Evolutionary conservation across 2,888 invertebrate genomes (phyloP), one percentile per base, ranked within the genome.

Genomic region (Acrobasis suavella): DNA sequence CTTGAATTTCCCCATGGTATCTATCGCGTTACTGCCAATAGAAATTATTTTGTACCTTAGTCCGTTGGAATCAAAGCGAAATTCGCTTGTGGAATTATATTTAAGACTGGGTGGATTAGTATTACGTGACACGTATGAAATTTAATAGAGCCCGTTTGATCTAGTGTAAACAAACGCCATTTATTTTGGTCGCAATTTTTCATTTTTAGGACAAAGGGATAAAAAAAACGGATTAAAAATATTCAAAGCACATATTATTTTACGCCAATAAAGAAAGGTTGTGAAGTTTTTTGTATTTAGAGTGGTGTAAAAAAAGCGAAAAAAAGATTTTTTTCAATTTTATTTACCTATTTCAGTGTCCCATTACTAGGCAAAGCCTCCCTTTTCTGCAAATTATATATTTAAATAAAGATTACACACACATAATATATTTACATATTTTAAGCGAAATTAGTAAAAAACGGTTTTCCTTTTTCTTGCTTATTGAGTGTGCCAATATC

Each of bases 101-200:
- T 49, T 49, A 58, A 58, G 49, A 49, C 49, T 42, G 8, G 22
- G 49, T 58, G 46, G 15, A 58, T 58, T 58, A 3, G 22, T 58
- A 32, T 32, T 58, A 49, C 46, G 37, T 58, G 39, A 17, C 10
- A 56, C n/a, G 54, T 54, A 38, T 54, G 56, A 60, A 66, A 64
- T 69, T 67, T 52, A 64, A 66, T 64, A 63, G 61, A 15, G 59
- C 60, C 46, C 50, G 61, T 65, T 67, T 69, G 69, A 67, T 68
- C 66, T 65, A 64, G 51, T 61, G 68, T 65, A 67, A 68, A 69
- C 63, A 65, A 49, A 60, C 59, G 64, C 61, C 60, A 63, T 68
- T 65, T 63, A 63, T 67, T 68, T 65, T 65, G 62, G 68, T 66
- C 60, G 58, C 63, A 60, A 63, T 60, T 62, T 68, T 65, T 56